Evolutionary conservation across 1,140 invertebrate genomes (phyloP).

Genomic region (Semibalanus balanoides): DNA sequence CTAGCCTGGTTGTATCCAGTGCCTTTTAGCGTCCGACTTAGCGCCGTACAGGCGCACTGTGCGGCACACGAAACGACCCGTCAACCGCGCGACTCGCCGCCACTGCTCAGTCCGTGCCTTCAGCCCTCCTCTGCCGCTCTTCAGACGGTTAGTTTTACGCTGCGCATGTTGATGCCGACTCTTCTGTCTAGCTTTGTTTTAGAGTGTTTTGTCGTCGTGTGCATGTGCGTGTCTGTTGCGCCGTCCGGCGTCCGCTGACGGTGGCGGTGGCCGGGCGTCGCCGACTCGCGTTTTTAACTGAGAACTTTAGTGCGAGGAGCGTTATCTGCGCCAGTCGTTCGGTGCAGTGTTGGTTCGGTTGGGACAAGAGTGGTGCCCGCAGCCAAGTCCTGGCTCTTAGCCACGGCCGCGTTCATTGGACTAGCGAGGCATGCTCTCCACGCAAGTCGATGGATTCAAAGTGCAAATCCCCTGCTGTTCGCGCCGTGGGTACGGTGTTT

Average conservation of each 20-base stretch:
- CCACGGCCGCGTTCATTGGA: not conserved
- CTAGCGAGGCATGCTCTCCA: not conserved
- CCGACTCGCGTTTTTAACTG: not conserved
- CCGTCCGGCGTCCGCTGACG: not conserved
- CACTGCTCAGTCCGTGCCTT: too few species aligned
- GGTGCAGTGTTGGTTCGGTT: not conserved
- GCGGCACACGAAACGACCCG: too few species aligned
- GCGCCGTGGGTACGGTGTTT: not conserved
- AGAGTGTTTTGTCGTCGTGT: not conserved
- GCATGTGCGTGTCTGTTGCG: not conserved
- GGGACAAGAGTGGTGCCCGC: not conserved
- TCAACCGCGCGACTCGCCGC: not conserved
- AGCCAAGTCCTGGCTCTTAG: too few species aligned
- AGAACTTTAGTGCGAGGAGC: not conserved
- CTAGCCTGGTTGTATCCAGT: too few species aligned
- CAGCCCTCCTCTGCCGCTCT: not conserved
- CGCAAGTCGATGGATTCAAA: not conserved
- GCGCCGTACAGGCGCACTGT: too few species aligned
- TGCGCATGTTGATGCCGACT: not conserved
- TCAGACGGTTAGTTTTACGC: not conserved
- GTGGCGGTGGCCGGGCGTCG: too few species aligned
- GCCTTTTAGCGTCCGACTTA: too few species aligned
- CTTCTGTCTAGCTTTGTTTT: not conserved
- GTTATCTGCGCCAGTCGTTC: not conserved
- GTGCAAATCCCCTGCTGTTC: not conserved